Percentiles rank a stretch among this genome's conserved stretches.
Evolutionary conservation across 2,888 invertebrate genomes (phyloP).

Genomic region (Rhopalosiphum nymphaeae): DNA sequence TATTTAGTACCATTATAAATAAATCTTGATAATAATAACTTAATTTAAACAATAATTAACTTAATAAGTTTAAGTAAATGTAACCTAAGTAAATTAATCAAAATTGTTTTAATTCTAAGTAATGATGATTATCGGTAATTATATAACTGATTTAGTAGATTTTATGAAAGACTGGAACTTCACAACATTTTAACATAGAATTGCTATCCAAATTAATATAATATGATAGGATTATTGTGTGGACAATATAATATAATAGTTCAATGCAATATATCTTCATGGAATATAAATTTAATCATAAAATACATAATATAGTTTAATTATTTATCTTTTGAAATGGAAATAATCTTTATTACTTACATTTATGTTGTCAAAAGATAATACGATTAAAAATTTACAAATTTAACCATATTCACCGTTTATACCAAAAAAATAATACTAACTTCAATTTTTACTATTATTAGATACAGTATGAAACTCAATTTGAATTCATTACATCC

Average conservation of each 20-base stretch:
- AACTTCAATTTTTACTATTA: not conserved
- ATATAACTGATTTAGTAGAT: not conserved
- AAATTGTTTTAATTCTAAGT: not conserved
- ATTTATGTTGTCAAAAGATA: not conserved
- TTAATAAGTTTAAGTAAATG: not conserved
- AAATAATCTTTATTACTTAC: conserved; percentile 21
- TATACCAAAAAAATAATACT: not conserved
- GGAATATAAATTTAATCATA: not conserved
- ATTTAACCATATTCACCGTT: not conserved
- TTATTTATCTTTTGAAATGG: not conserved
- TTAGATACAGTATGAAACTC: not conserved
- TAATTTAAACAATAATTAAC: not conserved
- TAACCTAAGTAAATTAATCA: not conserved
- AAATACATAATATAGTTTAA: not conserved
- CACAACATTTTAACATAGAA: not conserved
- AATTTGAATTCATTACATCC: conserved; percentile 47
- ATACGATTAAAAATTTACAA: not conserved
- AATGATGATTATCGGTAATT: not conserved
- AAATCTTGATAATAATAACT: not conserved
- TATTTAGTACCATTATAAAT: not conserved
- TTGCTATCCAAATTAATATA: not conserved
- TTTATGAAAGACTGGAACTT: not conserved
- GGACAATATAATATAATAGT: not conserved
- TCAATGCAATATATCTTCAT: not conserved
- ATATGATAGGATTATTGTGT: not conserved